Percentiles rank a stretch among this genome's conserved stretches.
Evolutionary conservation across 2,797 vertebrate species (phyloP).

Genomic region (Halcyon smyrnensis): DNA sequence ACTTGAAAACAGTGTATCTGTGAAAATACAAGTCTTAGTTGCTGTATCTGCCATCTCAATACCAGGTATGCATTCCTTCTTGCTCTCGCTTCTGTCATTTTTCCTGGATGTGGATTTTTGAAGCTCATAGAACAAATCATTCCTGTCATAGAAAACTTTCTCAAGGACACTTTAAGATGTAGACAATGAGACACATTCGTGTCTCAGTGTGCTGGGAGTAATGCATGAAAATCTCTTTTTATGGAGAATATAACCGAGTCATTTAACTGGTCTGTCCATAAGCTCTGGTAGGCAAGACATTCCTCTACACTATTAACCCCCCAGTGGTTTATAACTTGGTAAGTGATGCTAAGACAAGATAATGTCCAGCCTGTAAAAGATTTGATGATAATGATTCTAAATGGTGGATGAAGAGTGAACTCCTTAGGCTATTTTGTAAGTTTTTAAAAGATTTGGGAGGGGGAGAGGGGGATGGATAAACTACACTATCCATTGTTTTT

Average conservation of each 20-base stretch:
- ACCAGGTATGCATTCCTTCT: neutral
- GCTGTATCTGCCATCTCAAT: neutral
- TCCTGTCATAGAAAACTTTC: neutral
- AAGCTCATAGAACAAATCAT: neutral
- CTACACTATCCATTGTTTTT: neutral
- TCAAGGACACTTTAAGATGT: constrained; percentile 29
- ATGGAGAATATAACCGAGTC: neutral
- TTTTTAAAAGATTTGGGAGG: neutral
- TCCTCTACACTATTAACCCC: constrained; percentile 46
- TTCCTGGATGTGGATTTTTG: neutral
- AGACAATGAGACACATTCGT: neutral
- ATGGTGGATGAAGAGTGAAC: neutral
- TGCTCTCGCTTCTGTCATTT: neutral
- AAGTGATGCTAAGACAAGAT: constrained; percentile 53
- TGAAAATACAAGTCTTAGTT: neutral
- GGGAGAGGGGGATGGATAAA: neutral
- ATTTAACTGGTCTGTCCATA: constrained; percentile 33
- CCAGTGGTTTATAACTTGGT: constrained; percentile 31
- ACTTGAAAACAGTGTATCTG: neutral
- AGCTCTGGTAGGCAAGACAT: constrained; percentile 22
- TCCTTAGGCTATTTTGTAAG: constrained; percentile 34
- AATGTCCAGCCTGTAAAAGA: constrained; percentile 52
- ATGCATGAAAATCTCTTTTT: constrained; percentile 58
- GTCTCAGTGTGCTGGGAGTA: constrained; percentile 28
- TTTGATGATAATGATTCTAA: constrained; percentile 32